Evolutionary conservation across 2,888 invertebrate species (phyloP).

Genomic region (Didymodactylos carnosus): DNA sequence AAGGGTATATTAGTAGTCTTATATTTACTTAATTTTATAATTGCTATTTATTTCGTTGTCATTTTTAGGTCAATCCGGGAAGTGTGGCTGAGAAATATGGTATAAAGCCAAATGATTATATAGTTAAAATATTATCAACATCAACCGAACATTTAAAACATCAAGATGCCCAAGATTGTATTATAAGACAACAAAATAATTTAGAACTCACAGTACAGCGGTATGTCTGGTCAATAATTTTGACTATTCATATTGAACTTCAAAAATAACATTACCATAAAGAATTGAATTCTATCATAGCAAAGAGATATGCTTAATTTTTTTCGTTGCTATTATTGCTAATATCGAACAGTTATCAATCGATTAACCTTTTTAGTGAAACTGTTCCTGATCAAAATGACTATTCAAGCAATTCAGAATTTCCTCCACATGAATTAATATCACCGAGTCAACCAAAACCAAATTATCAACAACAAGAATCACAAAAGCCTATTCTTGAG

Average conservation of each 20-base stretch:
- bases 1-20: too few relatives aligned
- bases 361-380: conserved; percentile 1
- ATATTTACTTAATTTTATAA: too few relatives aligned
- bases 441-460: background rate
- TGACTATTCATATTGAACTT: background rate
- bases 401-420: background rate
- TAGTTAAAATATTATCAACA: background rate
- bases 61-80: conserved; percentile 1
- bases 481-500: too few relatives aligned
- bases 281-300: too few relatives aligned
- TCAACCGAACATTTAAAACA: conserved; percentile 2
- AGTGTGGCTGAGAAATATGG: conserved; percentile 5
- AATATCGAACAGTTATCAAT: too few relatives aligned
- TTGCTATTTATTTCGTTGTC: background rate
- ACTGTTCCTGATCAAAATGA: conserved; percentile 2
- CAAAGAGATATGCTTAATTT: too few relatives aligned
- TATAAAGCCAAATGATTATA: background rate
- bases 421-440: background rate
- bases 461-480: background rate
- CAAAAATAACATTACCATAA: too few relatives aligned
- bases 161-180: conserved; percentile 4
- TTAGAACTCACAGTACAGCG: conserved; percentile 8
- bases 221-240: background rate
- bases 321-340: too few relatives aligned
- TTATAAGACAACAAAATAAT: background rate